A percentile compares a stretch with the other conserved stretches of the same genome.
These are phyloP conservation scores for Dendrolimus punctatus DNA, from an alignment of 1,140 invertebrate genomes.

Conservation along the genomic window DNA sequence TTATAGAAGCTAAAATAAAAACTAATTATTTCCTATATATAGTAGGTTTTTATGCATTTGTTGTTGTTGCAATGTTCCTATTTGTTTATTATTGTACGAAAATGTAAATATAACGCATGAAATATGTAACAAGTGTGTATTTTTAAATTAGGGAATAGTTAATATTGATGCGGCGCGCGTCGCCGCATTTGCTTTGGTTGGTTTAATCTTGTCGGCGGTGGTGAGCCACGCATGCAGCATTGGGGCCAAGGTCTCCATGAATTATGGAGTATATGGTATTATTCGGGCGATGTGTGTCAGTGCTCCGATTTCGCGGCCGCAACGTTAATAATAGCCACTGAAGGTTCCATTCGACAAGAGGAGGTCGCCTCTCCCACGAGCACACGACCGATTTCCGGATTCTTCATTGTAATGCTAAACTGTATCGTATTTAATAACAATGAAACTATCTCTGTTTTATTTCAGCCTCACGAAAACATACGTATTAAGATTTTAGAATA, in stretches of 20 bases:
- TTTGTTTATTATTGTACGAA: too few relatives aligned
- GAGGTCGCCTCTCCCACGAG: constrained; percentile 45
- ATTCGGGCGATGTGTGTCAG: constrained; percentile 60
- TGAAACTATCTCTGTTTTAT: background rate
- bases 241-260: constrained; percentile 65
- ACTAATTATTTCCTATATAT: too few relatives aligned
- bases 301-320: constrained; percentile 61
- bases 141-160: too few relatives aligned
- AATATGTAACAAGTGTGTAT: too few relatives aligned
- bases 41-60: too few relatives aligned
- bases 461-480: too few relatives aligned
- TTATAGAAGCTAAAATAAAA: too few relatives aligned
- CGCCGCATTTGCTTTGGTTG: background rate
- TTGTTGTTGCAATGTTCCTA: too few relatives aligned
- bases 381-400: constrained; percentile 43
- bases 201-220: constrained; percentile 1
- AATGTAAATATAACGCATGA: too few relatives aligned
- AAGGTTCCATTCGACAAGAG: constrained; percentile 53
- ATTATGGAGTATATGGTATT: constrained; percentile 69
- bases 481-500: too few relatives aligned
- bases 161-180: background rate
- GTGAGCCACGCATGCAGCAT: constrained; percentile 23
- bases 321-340: constrained; percentile 57
- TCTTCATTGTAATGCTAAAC: constrained; percentile 25
- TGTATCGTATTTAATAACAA: background rate